A percentile compares a stretch with the other conserved stretches of the same genome.
Evolutionary conservation across 2,888 invertebrate genomes (phyloP).

Genomic region (Tenthredo mesomela): DNA sequence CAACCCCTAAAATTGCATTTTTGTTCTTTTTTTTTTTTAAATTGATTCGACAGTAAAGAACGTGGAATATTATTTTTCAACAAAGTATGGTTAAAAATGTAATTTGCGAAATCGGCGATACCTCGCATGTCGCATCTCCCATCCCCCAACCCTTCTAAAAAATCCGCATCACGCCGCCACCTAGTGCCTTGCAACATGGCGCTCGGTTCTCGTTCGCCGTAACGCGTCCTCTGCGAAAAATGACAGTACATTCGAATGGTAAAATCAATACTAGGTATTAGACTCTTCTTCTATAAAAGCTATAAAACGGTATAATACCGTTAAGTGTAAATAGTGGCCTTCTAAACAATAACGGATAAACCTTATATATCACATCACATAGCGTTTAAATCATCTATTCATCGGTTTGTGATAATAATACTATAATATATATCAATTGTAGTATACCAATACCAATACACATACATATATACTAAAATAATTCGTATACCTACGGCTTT

Average conservation of each 20-base stretch:
- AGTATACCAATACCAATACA: neutral
- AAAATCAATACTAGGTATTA: constrained; percentile 51
- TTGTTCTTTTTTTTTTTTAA: neutral
- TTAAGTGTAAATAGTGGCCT: neutral
- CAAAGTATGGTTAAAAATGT: too few relatives aligned
- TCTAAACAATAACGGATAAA: neutral
- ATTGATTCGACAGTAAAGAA: neutral
- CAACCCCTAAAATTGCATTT: neutral
- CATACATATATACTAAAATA: neutral
- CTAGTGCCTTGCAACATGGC: constrained; percentile 63
- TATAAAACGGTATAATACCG: neutral
- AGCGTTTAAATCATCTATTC: neutral
- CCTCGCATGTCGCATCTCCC: neutral
- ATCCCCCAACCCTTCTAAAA: neutral
- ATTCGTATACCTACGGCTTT: neutral
- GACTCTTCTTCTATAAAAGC: neutral
- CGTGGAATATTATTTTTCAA: neutral
- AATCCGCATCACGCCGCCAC: constrained; percentile 20
- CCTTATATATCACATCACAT: too few relatives aligned
- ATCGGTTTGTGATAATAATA: neutral
- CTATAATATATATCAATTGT: neutral
- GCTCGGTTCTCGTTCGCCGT: constrained; percentile 57
- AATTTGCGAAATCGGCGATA: neutral
- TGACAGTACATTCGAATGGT: constrained; percentile 56
- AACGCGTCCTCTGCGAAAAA: constrained; percentile 58